Conservation (phyloP, 2,797 vertebrate genomes). For the Gymnocypris eckloni region DNA sequence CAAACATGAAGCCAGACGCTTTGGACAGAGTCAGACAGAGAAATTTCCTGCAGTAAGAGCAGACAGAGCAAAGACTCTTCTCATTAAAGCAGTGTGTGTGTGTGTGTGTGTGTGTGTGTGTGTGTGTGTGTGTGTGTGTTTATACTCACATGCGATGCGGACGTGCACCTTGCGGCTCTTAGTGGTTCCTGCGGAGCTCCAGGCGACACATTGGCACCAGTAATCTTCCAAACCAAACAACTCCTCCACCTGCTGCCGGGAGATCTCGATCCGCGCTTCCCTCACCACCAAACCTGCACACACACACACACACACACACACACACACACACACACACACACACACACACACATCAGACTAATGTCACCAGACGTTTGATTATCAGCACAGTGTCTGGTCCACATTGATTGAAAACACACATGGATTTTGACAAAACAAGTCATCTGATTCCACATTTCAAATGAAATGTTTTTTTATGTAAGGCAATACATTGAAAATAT, state of each 20-base stretch:
- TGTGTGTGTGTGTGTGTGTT: background rate
- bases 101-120: background rate
- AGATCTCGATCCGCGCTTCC: conserved; percentile 91
- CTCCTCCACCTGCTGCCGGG: conserved; percentile 92
- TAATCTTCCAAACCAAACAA: conserved; percentile 94
- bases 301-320: background rate
- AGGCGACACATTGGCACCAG: conserved; percentile 98
- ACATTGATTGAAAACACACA: background rate
- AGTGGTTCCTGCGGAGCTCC: conserved; percentile 95
- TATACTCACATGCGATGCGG: conserved; percentile 93
- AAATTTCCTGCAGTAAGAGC: conserved; percentile 1
- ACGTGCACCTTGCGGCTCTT: conserved; percentile 95
- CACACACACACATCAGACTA: background rate
- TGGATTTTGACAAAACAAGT: background rate
- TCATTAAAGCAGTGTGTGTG: background rate
- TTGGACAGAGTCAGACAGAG: background rate
- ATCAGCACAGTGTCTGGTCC: background rate
- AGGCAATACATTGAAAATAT: background rate
- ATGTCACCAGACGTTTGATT: background rate
- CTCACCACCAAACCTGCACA: conserved; percentile 85
- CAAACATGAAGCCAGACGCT: background rate
- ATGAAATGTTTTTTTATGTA: background rate
- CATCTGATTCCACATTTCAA: background rate
- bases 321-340: background rate
- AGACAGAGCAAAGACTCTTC: conserved; percentile 8